Evolutionary conservation across 2,888 invertebrate genomes (phyloP), one percentile per base, ranked within the genome.

Genomic region (Polydesmus complanatus): DNA sequence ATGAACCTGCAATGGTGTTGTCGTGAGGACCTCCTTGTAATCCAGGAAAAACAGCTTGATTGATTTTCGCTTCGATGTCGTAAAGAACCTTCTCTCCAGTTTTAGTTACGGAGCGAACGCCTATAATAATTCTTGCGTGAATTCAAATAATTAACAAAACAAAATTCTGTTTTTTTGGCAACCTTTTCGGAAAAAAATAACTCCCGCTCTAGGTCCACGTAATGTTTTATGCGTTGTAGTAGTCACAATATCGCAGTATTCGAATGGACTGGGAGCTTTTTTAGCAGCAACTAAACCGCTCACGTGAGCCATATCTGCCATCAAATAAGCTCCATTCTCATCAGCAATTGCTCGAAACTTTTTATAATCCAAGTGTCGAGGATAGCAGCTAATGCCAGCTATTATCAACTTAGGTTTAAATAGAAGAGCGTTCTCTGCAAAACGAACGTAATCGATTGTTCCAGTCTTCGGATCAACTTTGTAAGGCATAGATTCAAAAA

Each of bases 1-100:
- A 22, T 26, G 14, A 87, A 64, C 83, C 96, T 3, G 91, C 94
- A 66, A 98, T 95, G n/a, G 92, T 84, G 73, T 97, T 86, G 71
- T 96, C 94, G 72, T 97, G 97, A 0, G 97, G 97, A 0, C 97
- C 97, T 51, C 97, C 97, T 77, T 98, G 97, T 54, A 98, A 79
- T 0, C 92, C 89, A 0, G 93, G 93, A 75, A 94, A 94, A 62
- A 94, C 92, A 1, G 89, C 85, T 69, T 83, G 81, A 75, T 96
- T 94, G 70, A 98, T 91, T 72, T 82, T 86, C 66, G 76, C 79
- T 74, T 94, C 95, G 54, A 93, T 74, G 70, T 96, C 92, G 72
- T 93, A 96, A 81, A 88, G 77, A 27, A 85, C 77, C 70, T 88
- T 84, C 18, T 87, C 85, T 0, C 95, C 95, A 70, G 87, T 86